Base-by-base conservation (phyloP, 2,797 vertebrate species). In the Bufotes viridis region DNA sequence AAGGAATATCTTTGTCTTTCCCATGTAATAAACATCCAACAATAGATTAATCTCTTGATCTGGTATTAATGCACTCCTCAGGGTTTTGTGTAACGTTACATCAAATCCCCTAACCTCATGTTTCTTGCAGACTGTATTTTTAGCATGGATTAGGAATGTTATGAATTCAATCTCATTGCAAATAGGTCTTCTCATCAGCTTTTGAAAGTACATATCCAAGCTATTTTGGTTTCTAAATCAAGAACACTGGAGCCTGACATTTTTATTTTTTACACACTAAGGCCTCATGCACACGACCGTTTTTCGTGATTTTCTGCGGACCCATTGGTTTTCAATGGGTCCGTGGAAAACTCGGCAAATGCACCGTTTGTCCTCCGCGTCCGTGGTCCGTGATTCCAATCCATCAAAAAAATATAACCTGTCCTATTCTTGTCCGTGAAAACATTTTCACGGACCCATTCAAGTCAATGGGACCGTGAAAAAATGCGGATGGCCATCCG, bases 141-240 rank as follows among this genome's bases (percentile, higher is more conserved):
- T 85, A 85, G 60, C 74, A 65, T 78, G 84, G 84, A 85, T 78
- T 85, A 85, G 5, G 17, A 53, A 85, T 63, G 74, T 49, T 78
- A 78, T 85, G 58, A 65, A 14, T 85, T 78, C 42, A 51, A 24
- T 53, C 74, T 84, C 67, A 70, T 29, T 70, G 67, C 17, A 57
- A 70, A 83, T 22, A 83, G 29, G 51, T 83, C 14, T 53, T 69
- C 24, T 83, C 61, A 72, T 34, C 67, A 55, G 82, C 15, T 83
- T 18, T 57, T 58, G 10, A 22, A 53, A 72, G 8, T 57, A 20
- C 53, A 57, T 42, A 42, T 61, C 2, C 17, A 80, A 61, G 12
- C 26, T 34, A 60, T 29, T 8, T 34, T 61, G 58, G 18, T 63
- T 20, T 42, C 58, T 80, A 34, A 20, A 60, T 20, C 20, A 24